Evolutionary conservation across 2,113 vertebrate genomes (phyloP).

Genomic region (Neodontobutis hainanensis): DNA sequence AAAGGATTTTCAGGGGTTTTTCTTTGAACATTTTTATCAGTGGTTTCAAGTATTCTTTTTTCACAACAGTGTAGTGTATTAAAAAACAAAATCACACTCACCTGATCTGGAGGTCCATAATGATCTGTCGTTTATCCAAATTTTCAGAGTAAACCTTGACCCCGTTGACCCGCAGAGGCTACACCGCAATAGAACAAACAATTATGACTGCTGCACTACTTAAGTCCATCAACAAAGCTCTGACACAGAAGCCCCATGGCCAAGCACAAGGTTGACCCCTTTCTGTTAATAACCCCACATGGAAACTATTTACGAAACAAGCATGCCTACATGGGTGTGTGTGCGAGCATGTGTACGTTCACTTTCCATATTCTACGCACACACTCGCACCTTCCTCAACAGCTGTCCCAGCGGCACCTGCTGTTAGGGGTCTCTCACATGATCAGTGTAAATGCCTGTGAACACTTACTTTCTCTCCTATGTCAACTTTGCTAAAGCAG

Average conservation of each 20-base stretch:
- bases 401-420: constrained; percentile 52
- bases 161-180: constrained; percentile 95
- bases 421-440: constrained; percentile 32
- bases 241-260: constrained; percentile 18
- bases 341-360: constrained; percentile 18
- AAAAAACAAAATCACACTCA: constrained; percentile 58
- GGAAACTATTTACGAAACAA: constrained; percentile 66
- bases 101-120: constrained; percentile 98
- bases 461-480: constrained; percentile 89
- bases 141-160: constrained; percentile 98
- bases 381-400: constrained; percentile 21
- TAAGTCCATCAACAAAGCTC: constrained; percentile 28
- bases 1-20: not conserved
- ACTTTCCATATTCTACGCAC: constrained; percentile 13
- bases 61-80: not conserved
- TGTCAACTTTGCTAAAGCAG: constrained; percentile 91
- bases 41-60: not conserved
- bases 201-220: constrained; percentile 24
- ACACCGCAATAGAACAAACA: constrained; percentile 47
- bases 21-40: no score
- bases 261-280: constrained; percentile 43
- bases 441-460: not conserved
- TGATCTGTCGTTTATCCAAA: constrained; percentile 95
- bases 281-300: constrained; percentile 23
- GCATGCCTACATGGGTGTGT: constrained; percentile 41